Base-by-base conservation (phyloP, 2,888 invertebrate species). In the Acanthosoma haemorrhoidale region DNA sequence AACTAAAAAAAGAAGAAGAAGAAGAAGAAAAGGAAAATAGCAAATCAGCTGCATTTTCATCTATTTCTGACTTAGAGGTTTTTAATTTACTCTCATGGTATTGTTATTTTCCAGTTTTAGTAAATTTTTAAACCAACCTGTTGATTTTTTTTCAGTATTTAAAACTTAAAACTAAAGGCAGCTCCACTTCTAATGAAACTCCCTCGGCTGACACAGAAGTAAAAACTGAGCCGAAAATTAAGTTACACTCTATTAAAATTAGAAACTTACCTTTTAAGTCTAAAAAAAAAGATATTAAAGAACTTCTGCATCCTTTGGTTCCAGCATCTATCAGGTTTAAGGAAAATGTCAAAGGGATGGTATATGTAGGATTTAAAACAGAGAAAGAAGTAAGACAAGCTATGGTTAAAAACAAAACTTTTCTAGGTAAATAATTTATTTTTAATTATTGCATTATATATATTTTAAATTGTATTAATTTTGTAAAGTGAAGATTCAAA, bases 301-400 rank as follows among this genome's bases (percentile, higher is more conserved):
- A 89, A 74, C 95, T 96, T 78, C 92, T 96, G 75, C 86, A 88
- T 76, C 93, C 94, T 0, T 77, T 92, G 5, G 77, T 92, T 5
- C 86, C 90, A 1, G 89, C 85, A 77, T 90, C 92, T 3, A 88
- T 96, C 69, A 38, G 72, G 13, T 57, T 61, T 5, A 93, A 94
- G 0, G 84, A 80, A 71, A 86, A 88, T 75, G 83, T 89, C 2
- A 87, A 89, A 77, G 93, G 94, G 5, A 90, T 95, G 76, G 95
- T 94, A 41, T 96, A 89, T 82, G 90, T 92, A n/a, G 94, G 94
- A 2, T 96, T 96, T 77, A 87, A 89, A 79, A 88, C 87, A 3
- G 91, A 94, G 77, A 88, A 86, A 73, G 89, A 91, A 74, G 84
- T 90, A 77, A 88, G 88, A 32, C 88, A 90, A 77, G 95, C 92